Percentiles rank a stretch among this genome's conserved stretches.
phyloP scores from a whole-genome alignment of 2,113 vertebrate species.

The Hypocryptadius cinnamomeus region DNA sequence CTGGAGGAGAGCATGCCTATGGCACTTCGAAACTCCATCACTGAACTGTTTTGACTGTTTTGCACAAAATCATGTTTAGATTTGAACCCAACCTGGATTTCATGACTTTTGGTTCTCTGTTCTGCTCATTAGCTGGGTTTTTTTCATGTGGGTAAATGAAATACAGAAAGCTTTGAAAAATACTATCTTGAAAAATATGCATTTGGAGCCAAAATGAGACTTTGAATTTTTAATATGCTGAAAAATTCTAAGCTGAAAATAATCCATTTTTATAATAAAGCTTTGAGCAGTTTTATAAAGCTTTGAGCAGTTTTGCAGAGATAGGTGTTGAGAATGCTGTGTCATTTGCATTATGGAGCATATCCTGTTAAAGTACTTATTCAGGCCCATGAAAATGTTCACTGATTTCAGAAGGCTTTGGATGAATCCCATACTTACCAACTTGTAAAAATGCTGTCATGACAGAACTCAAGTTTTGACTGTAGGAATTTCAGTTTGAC shows the following conservation, averaged over 20 bases:
- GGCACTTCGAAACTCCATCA: neutral
- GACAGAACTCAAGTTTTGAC: neutral
- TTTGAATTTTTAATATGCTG: neutral
- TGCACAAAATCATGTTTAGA: neutral
- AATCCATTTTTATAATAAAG: neutral
- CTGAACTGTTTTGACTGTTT: neutral
- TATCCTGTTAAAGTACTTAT: neutral
- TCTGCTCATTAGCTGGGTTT: neutral
- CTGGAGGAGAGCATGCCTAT: neutral
- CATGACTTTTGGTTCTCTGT: neutral
- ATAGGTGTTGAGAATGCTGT: neutral
- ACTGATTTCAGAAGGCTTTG: neutral
- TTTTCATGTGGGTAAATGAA: neutral
- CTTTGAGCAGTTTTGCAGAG: neutral
- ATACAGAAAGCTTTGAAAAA: neutral
- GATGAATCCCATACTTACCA: neutral
- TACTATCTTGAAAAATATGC: neutral
- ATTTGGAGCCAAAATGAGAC: neutral
- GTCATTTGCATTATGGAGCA: neutral
- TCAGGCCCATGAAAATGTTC: neutral
- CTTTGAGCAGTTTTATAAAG: neutral
- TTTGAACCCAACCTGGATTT: neutral
- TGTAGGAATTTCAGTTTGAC: neutral
- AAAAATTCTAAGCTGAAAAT: neutral
- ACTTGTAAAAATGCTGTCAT: constrained; percentile 16